Conservation (phyloP, 2,888 invertebrate genomes). For the Cabera pusaria region DNA sequence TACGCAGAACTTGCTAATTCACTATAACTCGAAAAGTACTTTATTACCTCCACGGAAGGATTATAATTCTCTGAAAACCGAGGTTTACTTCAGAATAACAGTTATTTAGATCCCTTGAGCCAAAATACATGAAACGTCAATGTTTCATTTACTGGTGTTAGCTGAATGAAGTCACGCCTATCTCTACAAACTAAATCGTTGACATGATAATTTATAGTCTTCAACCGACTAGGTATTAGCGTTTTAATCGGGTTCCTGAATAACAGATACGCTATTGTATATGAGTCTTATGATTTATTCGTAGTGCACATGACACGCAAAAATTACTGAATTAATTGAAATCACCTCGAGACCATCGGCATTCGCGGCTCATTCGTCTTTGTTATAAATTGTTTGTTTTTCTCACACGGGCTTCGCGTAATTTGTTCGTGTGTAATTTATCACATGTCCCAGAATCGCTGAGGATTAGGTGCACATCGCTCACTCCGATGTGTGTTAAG, state of each 20-base stretch:
- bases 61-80: conserved; percentile 11
- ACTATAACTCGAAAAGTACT: conserved; percentile 22
- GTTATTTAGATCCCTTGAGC: conserved; percentile 16
- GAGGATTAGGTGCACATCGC: conserved; percentile 62
- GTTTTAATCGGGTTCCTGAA: too few relatives aligned
- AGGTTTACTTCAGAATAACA: conserved; percentile 17
- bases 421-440: conserved; percentile 69
- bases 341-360: conserved; percentile 45
- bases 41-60: conserved; percentile 16
- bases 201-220: too few relatives aligned
- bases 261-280: too few relatives aligned
- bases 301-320: too few relatives aligned
- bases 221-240: too few relatives aligned
- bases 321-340: conserved; percentile 55
- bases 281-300: too few relatives aligned
- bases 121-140: conserved; percentile 15
- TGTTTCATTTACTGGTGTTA: too few relatives aligned
- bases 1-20: conserved; percentile 26
- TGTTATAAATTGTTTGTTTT: conserved; percentile 75
- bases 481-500: conserved; percentile 50
- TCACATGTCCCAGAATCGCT: conserved; percentile 57
- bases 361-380: conserved; percentile 56
- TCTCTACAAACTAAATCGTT: too few relatives aligned
- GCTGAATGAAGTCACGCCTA: not conserved
- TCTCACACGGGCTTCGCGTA: conserved; percentile 56